phyloP scores from a whole-genome alignment of 2,888 invertebrate genomes.

The Bruchidius siliquastri region DNA sequence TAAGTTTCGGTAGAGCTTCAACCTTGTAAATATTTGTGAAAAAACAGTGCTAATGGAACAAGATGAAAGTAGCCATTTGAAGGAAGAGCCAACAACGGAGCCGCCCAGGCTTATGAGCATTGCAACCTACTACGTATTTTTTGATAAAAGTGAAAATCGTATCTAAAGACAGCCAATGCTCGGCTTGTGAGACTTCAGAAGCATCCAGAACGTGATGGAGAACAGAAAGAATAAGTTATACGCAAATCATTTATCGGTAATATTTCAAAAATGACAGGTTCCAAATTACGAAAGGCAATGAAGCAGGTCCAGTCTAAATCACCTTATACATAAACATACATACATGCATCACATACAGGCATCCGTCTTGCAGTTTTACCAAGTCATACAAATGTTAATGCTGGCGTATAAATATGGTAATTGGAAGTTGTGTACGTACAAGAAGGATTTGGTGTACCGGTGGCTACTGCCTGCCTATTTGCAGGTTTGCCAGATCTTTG shows the following conservation, averaged over 20 bases:
- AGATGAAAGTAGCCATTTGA: too few species aligned
- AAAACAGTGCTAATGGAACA: too few species aligned
- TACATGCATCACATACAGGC: neutral
- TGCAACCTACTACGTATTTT: neutral
- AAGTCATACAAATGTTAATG: neutral
- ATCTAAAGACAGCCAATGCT: neutral
- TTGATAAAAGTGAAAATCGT: neutral
- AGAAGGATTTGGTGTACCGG: neutral
- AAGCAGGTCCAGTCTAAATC: neutral
- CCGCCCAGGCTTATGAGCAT: too few species aligned
- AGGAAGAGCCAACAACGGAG: too few species aligned
- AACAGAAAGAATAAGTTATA: neutral
- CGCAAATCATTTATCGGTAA: neutral
- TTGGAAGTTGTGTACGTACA: neutral
- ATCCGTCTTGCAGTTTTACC: neutral
- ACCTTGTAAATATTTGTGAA: too few species aligned
- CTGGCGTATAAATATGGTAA: neutral
- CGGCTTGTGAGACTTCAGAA: neutral
- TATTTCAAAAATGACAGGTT: neutral
- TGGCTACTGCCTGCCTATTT: neutral
- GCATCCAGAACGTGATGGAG: neutral
- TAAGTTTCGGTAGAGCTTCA: too few species aligned
- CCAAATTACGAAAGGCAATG: neutral
- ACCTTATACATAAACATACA: neutral
- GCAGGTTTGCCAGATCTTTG: too few species aligned